Conservation (phyloP, 2,797 vertebrate species). For the Clarias fuscus region DNA sequence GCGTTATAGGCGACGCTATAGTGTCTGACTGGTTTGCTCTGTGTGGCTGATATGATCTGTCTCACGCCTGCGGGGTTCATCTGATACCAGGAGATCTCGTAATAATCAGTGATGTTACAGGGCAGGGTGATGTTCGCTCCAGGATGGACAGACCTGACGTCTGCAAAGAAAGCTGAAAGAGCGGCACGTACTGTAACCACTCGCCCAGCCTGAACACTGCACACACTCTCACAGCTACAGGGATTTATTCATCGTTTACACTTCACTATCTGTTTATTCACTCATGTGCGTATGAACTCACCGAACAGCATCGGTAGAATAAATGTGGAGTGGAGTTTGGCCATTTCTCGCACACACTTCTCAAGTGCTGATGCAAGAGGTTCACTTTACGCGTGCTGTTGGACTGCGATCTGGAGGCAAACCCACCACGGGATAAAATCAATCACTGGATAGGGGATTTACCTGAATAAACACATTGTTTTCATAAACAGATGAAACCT, state of each 20-base stretch:
- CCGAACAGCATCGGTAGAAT: neutral
- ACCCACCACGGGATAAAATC: too few species aligned
- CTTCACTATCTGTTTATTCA: neutral
- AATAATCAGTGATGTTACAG: slow-evolving; percentile 9
- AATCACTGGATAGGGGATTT: too few species aligned
- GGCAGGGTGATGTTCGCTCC: neutral
- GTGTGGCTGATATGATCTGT: neutral
- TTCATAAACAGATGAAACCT: too few species aligned
- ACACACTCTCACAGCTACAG: neutral
- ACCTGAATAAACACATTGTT: too few species aligned
- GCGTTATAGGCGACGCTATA: neutral
- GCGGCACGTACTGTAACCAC: too few species aligned
- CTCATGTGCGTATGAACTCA: neutral
- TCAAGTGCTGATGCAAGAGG: too few species aligned
- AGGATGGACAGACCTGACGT: too few species aligned
- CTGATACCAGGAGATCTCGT: slow-evolving; percentile 20
- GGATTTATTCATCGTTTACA: neutral
- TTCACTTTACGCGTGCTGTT: too few species aligned
- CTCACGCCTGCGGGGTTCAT: slow-evolving; percentile 16
- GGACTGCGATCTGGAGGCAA: too few species aligned
- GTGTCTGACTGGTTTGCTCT: too few species aligned
- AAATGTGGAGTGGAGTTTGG: neutral
- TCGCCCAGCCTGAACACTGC: neutral
- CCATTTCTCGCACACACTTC: neutral
- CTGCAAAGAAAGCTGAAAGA: neutral